A percentile compares a stretch with the other conserved stretches of the same genome.
Evolutionary conservation across 2,888 invertebrate species (phyloP).

Genomic region (Neuroscelio doddi): DNA sequence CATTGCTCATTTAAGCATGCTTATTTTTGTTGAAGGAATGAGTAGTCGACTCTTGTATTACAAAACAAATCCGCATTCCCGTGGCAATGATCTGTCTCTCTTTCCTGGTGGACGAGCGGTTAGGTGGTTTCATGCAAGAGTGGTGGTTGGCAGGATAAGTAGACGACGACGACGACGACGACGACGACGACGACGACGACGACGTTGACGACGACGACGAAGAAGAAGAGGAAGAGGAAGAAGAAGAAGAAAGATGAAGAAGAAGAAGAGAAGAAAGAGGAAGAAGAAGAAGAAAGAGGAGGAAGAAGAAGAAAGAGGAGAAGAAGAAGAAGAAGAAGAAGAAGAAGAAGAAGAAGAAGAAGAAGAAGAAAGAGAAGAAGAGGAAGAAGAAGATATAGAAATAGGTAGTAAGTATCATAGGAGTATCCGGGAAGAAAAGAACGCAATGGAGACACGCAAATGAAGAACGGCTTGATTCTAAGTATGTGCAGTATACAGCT

Average conservation of each 20-base stretch:
- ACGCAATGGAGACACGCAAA: conserved; percentile 30
- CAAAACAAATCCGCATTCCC: conserved; percentile 29
- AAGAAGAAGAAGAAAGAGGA: background rate
- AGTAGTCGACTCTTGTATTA: conserved; percentile 23
- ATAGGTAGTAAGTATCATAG: conserved; percentile 22
- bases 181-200: conserved; percentile 1
- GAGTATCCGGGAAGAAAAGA: conserved; percentile 32
- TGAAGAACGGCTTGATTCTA: conserved; percentile 14
- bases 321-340: conserved; percentile 3
- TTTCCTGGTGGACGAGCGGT: conserved; percentile 5
- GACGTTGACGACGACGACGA: no score
- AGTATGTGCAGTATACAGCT: no score
- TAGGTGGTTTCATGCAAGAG: conserved; percentile 18
- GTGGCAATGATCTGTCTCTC: conserved; percentile 22
- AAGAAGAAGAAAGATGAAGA: conserved; percentile 21
- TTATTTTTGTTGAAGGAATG: conserved; percentile 1
- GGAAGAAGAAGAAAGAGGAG: background rate
- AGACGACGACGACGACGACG: background rate
- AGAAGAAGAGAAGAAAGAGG: conserved; percentile 5
- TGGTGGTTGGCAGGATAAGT: conserved; percentile 22
- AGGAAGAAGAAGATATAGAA: conserved; percentile 4
- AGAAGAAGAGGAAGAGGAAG: background rate
- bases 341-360: background rate
- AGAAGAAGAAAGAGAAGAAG: background rate
- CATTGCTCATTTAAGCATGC: no score